phyloP scores from a whole-genome alignment of 2,113 vertebrate species.

The Vimba vimba region DNA sequence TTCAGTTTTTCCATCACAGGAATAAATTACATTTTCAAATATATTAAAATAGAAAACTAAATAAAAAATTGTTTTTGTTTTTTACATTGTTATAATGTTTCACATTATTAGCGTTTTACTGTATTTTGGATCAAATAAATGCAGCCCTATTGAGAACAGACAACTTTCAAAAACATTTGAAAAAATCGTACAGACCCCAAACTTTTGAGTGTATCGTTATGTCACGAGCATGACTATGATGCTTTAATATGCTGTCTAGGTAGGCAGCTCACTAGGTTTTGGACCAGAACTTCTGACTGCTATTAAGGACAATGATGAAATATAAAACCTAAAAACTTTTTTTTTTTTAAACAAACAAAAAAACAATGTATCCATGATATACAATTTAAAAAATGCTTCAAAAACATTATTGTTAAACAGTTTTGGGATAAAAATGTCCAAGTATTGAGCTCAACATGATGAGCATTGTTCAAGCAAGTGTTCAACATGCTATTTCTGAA shows the following conservation, averaged over 20 bases:
- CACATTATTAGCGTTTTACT: background rate
- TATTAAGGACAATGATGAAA: background rate
- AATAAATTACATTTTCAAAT: background rate
- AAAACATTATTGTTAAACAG: background rate
- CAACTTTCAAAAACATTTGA: background rate
- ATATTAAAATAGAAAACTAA: too few species aligned
- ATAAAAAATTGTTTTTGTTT: too few species aligned
- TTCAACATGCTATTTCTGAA: background rate
- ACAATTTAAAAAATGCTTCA: background rate
- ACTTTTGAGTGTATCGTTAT: background rate
- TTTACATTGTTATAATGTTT: background rate
- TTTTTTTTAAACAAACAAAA: too few species aligned
- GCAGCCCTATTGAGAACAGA: background rate
- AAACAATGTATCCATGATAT: background rate
- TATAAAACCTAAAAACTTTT: conserved; percentile 26
- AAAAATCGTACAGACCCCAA: background rate
- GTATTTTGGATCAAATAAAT: background rate
- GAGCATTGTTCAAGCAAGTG: background rate
- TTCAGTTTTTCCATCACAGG: background rate
- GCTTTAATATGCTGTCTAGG: background rate
- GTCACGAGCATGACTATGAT: background rate
- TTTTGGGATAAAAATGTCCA: background rate
- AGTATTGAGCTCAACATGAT: background rate
- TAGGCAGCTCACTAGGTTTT: background rate
- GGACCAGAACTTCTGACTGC: background rate